phyloP scores from a whole-genome alignment of 2,797 vertebrate species.

The Steatocranus sp. region DNA sequence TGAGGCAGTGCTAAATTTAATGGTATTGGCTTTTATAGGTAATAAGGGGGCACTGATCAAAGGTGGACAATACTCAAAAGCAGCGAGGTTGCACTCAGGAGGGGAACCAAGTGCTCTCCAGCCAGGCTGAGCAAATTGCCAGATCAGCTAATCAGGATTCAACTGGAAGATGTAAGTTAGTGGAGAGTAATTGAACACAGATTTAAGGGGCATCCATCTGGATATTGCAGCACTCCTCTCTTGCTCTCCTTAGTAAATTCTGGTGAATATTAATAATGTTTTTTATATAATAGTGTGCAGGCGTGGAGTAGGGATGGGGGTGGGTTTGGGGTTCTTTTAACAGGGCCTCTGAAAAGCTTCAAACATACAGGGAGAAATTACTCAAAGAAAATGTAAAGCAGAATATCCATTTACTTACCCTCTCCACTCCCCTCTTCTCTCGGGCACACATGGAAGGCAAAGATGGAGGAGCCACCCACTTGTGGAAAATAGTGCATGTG shows the following conservation, averaged over 20 bases:
- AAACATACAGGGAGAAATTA: constrained; percentile 49
- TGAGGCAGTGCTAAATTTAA: constrained; percentile 45
- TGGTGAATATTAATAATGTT: constrained; percentile 72
- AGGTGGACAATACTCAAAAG: constrained; percentile 71
- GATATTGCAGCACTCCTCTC: constrained; percentile 34
- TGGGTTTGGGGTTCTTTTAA: constrained; percentile 17
- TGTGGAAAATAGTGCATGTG: constrained; percentile 35
- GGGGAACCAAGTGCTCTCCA: constrained; percentile 70
- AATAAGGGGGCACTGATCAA: constrained; percentile 76
- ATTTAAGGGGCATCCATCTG: constrained; percentile 74
- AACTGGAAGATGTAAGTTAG: constrained; percentile 72
- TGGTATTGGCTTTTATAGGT: constrained; percentile 72
- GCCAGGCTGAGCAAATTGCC: constrained; percentile 65
- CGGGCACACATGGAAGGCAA: neutral
- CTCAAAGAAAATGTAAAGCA: constrained; percentile 53
- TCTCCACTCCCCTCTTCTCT: constrained; percentile 18
- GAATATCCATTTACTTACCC: constrained; percentile 48
- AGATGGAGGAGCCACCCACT: constrained; percentile 21
- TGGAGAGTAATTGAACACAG: constrained; percentile 73
- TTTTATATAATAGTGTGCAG: constrained; percentile 57
- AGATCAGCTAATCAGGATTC: constrained; percentile 78
- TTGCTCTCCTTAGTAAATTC: constrained; percentile 58
- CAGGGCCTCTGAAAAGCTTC: constrained; percentile 51
- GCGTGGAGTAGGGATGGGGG: neutral
- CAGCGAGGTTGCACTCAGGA: constrained; percentile 67